These are phyloP conservation scores for Temnothorax unifasciatus DNA, from an alignment of 2,888 invertebrate species.

Conservation along the genomic window DNA sequence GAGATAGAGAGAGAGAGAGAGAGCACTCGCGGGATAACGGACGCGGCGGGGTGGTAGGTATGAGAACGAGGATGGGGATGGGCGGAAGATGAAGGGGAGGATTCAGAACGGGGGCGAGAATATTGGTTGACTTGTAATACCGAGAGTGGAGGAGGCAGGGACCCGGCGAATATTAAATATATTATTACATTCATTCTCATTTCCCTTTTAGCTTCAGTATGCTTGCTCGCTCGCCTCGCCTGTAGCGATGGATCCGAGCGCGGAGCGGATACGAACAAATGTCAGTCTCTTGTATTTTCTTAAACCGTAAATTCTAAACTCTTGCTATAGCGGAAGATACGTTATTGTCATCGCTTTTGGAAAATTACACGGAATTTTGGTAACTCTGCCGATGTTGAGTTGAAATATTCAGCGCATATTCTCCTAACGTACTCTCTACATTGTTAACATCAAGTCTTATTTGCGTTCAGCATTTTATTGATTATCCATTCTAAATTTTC, in stretches of 20 bases:
- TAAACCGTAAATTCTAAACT: not conserved
- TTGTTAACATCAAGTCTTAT: not conserved
- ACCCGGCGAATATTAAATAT: constrained; percentile 85
- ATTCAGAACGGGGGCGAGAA: constrained; percentile 65
- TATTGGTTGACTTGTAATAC: constrained; percentile 85
- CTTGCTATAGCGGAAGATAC: not conserved
- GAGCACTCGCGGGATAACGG: constrained; percentile 51
- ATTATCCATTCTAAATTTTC: not conserved
- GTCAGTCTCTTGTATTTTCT: not conserved
- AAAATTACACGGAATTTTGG: constrained; percentile 7
- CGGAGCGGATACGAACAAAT: constrained; percentile 63
- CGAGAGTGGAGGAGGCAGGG: constrained; percentile 83
- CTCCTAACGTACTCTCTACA: not conserved
- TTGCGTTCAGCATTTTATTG: not conserved
- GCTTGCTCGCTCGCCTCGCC: constrained; percentile 70
- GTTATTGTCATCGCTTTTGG: not conserved
- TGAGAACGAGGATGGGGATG: constrained; percentile 37
- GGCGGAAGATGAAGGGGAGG: constrained; percentile 61
- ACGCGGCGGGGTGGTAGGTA: constrained; percentile 49
- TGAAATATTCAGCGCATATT: not conserved
- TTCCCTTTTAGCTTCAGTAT: constrained; percentile 81
- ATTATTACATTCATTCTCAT: constrained; percentile 86
- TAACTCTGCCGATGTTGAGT: not conserved
- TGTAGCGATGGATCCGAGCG: constrained; percentile 75
- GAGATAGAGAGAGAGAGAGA: constrained; percentile 31